Base-by-base conservation (phyloP, 2,797 vertebrate species). In the Phoxinus dragarum region DNA sequence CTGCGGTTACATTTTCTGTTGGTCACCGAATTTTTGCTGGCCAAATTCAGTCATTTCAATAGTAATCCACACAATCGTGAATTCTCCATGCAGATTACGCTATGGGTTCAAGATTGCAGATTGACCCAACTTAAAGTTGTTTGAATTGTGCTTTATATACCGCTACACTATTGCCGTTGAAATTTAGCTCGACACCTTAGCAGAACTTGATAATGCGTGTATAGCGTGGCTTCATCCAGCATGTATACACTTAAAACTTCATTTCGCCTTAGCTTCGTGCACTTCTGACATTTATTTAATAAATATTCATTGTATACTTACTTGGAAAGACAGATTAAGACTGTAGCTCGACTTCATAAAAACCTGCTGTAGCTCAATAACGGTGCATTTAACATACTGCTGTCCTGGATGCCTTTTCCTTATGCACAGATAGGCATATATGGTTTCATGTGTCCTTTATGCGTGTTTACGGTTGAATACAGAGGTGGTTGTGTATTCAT, bases 361-460 rank as follows among this genome's bases (percentile, higher is more conserved):
- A 73, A 73, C 71, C 44, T 73, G n/a, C 44, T 49, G n/a, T 49
- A 19, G 16, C 14, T 49, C 42, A 73, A 31, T 9, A 49, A 47
- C 47, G 5, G 47, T 16, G 47, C 14, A 16, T 49, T 49, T 49
- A 49, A 19, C 71, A 10, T 31, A 31, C 42, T 47, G 3, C 61
- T 77, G 11, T 59, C 34, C 23, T 49, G 4, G 79, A 59, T 17
- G 21, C 49, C 34, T 80, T 86, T 80, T n/a, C 52, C 17, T 42
- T 16, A 47, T 8, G 68, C 47, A 68, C 79, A 56, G 3, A 81
- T 1, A 73, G 10, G 40, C 38, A 80, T 16, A 47, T 21, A 8
- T 34, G 54, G 73, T 44, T 47, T 56, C 27, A 14, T 31, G 21
- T 21, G 14, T 36, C 31, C 14, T 40, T 27, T 67, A 16, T 69